phyloP scores from a whole-genome alignment of 2,113 vertebrate genomes.

The Cochlearius cochlearius region DNA sequence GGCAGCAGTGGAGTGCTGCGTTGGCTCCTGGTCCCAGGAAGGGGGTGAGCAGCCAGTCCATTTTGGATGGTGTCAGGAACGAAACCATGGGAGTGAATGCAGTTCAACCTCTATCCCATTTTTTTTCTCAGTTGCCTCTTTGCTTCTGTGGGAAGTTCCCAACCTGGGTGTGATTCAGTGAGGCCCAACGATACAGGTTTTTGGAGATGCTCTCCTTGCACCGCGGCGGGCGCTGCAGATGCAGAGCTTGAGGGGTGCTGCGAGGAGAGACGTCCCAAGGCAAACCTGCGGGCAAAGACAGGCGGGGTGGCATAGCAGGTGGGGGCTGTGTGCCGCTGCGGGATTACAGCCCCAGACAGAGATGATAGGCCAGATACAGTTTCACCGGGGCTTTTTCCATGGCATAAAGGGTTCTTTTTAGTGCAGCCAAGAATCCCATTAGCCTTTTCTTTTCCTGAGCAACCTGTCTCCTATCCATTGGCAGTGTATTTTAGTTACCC shows the following conservation, averaged over 20 bases:
- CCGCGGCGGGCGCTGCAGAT: not conserved
- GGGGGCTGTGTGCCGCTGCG: rapidly evolving
- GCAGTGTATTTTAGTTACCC: not conserved
- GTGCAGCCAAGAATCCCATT: slow-evolving; percentile 39
- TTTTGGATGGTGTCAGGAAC: not conserved
- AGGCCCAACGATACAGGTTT: not conserved
- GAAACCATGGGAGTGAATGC: not conserved
- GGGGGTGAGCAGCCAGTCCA: not conserved
- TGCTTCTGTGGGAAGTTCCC: not conserved
- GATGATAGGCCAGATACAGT: not conserved
- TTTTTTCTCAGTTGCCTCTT: not conserved
- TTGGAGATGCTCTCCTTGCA: not conserved
- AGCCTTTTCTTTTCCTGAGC: slow-evolving; percentile 22
- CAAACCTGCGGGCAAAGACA: rapidly evolving
- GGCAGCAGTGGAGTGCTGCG: not conserved
- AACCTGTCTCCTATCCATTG: not conserved
- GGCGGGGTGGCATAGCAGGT: not conserved
- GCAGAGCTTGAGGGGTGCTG: not conserved
- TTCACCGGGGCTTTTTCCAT: not conserved
- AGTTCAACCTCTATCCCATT: not conserved
- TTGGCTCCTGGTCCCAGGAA: not conserved
- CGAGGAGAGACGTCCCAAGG: not conserved
- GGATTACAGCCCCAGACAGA: not conserved
- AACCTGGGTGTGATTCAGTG: rapidly evolving
- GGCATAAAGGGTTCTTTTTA: slow-evolving; percentile 26